These are phyloP conservation scores for Corythornis leucogaster DNA, from an alignment of 2,797 vertebrate genomes.

Conservation along the genomic window DNA sequence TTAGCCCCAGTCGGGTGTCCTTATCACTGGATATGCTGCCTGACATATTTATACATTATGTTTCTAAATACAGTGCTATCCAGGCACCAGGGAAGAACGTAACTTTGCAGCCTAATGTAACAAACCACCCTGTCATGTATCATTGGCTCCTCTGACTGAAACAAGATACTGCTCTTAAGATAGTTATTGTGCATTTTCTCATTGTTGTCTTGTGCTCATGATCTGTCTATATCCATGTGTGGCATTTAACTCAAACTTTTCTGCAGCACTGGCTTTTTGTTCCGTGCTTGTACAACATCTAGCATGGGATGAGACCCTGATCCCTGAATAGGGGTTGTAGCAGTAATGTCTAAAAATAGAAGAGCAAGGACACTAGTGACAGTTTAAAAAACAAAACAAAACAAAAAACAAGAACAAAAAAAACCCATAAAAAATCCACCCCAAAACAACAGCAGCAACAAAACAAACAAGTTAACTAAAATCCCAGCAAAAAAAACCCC, in stretches of 20 bases:
- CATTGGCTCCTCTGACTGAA: neutral
- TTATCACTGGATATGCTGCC: neutral
- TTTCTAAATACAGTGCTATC: neutral
- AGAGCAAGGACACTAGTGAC: neutral
- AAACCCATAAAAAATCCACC: no score
- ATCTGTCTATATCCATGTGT: neutral
- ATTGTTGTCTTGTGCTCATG: neutral
- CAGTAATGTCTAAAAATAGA: neutral
- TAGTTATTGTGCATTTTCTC: neutral
- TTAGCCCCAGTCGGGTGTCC: neutral
- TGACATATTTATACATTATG: neutral
- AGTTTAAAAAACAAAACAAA: neutral
- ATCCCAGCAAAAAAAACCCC: no score
- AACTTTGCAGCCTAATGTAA: neutral
- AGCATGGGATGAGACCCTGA: neutral
- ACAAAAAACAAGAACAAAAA: no score
- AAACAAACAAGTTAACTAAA: no score
- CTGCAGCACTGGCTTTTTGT: neutral
- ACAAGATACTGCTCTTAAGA: neutral
- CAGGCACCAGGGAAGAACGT: neutral
- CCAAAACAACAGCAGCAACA: no score
- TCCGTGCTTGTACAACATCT: neutral
- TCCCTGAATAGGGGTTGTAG: neutral
- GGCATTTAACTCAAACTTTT: neutral
- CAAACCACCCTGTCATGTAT: neutral